Conservation (phyloP, 2,113 vertebrate genomes). For the Rallus limicola region DNA sequence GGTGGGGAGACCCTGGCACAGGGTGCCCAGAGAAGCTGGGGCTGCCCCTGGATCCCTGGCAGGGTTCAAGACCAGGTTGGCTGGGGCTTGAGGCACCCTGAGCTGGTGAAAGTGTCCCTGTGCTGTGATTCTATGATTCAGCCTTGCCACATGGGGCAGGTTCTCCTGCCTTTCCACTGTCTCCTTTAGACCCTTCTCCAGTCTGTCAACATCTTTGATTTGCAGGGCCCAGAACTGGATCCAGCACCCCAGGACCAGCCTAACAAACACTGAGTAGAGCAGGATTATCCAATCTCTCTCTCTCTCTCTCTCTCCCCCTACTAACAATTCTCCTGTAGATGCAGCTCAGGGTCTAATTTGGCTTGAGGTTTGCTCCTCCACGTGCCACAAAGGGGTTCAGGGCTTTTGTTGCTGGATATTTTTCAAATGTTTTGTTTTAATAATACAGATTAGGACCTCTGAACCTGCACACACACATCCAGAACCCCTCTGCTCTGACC, state of each 20-base stretch:
- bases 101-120: no score
- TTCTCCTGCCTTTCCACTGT: not conserved
- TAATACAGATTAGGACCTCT: not conserved
- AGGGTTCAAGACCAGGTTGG: no score
- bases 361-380: not conserved
- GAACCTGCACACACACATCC: not conserved
- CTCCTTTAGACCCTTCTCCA: not conserved
- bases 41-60: no score
- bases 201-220: not conserved
- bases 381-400: rapidly evolving
- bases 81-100: no score
- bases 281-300: not conserved
- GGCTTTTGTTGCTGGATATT: not conserved
- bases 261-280: rapidly evolving
- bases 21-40: no score
- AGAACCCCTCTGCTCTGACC: not conserved
- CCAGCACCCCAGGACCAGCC: not conserved
- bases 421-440: not conserved
- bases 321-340: not conserved
- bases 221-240: not conserved
- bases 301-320: not conserved
- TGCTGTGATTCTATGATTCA: no score
- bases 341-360: not conserved
- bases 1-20: no score
- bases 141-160: not conserved